Percentiles rank a stretch among this genome's conserved stretches.
These are phyloP conservation scores for Cistogaster globosa DNA, from an alignment of 2,888 invertebrate species.

Conservation along the genomic window DNA sequence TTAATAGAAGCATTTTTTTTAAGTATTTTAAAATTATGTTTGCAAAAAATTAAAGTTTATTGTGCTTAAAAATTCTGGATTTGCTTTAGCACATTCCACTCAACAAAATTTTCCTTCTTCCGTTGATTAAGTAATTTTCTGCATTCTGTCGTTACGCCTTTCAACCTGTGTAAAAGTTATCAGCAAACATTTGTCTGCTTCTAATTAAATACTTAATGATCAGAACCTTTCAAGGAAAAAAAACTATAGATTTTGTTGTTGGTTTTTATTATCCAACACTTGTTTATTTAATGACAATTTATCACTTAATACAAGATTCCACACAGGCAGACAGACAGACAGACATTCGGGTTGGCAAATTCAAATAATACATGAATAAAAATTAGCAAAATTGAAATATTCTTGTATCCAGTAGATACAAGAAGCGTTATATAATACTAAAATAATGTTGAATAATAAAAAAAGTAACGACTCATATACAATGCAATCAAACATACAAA, in stretches of 20 bases:
- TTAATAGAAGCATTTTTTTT: no score
- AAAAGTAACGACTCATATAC: neutral
- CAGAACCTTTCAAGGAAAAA: neutral
- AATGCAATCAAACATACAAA: neutral
- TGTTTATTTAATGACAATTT: conserved; percentile 68
- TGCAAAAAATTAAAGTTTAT: neutral
- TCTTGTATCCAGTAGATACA: conserved; percentile 10
- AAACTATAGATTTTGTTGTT: conserved; percentile 3
- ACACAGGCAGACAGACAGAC: neutral
- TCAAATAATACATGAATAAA: conserved; percentile 48
- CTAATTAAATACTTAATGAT: conserved; percentile 47
- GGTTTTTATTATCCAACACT: conserved; percentile 59
- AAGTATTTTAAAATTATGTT: no score
- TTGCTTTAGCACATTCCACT: no score
- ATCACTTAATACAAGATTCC: conserved; percentile 58
- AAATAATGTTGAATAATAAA: conserved; percentile 53
- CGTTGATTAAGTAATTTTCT: conserved; percentile 31
- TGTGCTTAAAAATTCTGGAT: no score
- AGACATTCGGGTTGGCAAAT: conserved; percentile 36
- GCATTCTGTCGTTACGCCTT: conserved; percentile 32
- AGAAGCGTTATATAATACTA: conserved; percentile 48
- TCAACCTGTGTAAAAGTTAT: conserved; percentile 35
- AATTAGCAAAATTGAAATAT: conserved; percentile 54
- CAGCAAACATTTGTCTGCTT: conserved; percentile 25
- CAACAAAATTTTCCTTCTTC: neutral